Evolutionary conservation across 2,113 vertebrate genomes (phyloP), one percentile per base, ranked within the genome.

Genomic region (Onychostoma macrolepis): DNA sequence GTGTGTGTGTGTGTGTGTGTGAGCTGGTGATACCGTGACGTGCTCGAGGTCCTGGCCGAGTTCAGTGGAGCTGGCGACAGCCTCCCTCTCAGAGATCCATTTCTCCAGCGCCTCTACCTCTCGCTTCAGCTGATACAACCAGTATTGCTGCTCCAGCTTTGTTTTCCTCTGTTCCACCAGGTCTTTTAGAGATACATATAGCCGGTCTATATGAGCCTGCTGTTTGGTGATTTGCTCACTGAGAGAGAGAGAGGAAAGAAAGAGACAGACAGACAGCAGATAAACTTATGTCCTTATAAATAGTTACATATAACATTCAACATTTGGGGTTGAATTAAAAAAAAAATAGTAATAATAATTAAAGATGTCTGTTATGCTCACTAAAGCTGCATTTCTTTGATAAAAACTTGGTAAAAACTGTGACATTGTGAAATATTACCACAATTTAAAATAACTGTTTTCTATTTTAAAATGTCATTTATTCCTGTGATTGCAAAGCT

Each of bases 21-120:
- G 3, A 56, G 63, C 13, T 50, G 80, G 48, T 81, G 48, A 72
- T 94, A 99, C 97, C 61, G 97, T 97, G 88, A 99, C 97, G 0
- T 99, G 97, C 90, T 99, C 97, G 0, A 98, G 97, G 93, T 99
- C 96, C 74, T 97, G 96, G 21, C 98, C 98, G 77, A 99, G 95
- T 75, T 99, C 98, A 0, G 97, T 97, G 11, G 98, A 98, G 79
- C 96, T 97, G 0, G 98, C 97, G 88, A 99, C 97, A 36, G 96
- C 93, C 89, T 99, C 98, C 0, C 96, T 93, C 90, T 98, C 97
- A 0, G 97, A 95, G 92, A 99, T 97, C 98, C 98, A 99, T 90
- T 97, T 98, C 90, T 99, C 97, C 63, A 99, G 92, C 90, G 98
- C 97, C 0, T 98, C 97, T 67, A 99, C 95, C 36, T 99, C 98